Conservation (phyloP, 2,888 invertebrate genomes). For the Ypsolopha scabrella region DNA sequence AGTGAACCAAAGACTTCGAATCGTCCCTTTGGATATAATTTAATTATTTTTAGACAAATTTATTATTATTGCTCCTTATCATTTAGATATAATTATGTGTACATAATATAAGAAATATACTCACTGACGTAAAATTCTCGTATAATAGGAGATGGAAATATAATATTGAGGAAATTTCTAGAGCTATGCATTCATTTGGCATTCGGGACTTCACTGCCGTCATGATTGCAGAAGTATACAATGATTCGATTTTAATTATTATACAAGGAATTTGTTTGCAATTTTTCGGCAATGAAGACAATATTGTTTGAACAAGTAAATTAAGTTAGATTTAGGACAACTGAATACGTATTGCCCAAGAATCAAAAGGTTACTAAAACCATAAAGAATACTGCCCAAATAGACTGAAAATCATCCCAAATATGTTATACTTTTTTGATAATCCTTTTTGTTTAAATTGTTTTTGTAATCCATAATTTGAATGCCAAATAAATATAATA, state of each 20-base stretch:
- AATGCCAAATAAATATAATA: constrained; percentile 65
- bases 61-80: constrained; percentile 23
- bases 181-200: constrained; percentile 36
- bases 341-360: neutral
- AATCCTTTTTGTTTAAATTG: constrained; percentile 57
- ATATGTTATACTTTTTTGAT: constrained; percentile 56
- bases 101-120: constrained; percentile 16
- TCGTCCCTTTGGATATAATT: constrained; percentile 46
- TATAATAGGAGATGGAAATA: constrained; percentile 23
- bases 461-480: constrained; percentile 58
- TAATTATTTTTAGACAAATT: constrained; percentile 22
- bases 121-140: constrained; percentile 38
- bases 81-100: constrained; percentile 25
- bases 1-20: constrained; percentile 56
- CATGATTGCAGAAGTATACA: neutral
- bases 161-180: constrained; percentile 14
- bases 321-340: no score
- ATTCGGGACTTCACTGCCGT: constrained; percentile 21
- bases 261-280: no score
- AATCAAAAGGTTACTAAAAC: constrained; percentile 6
- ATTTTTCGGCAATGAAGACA: no score
- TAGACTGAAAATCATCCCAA: constrained; percentile 64
- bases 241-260: no score
- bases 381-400: constrained; percentile 41
- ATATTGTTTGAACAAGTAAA: no score